Base-by-base conservation (phyloP, 1,140 invertebrate genomes). In the Leptinotarsa lineolata region DNA sequence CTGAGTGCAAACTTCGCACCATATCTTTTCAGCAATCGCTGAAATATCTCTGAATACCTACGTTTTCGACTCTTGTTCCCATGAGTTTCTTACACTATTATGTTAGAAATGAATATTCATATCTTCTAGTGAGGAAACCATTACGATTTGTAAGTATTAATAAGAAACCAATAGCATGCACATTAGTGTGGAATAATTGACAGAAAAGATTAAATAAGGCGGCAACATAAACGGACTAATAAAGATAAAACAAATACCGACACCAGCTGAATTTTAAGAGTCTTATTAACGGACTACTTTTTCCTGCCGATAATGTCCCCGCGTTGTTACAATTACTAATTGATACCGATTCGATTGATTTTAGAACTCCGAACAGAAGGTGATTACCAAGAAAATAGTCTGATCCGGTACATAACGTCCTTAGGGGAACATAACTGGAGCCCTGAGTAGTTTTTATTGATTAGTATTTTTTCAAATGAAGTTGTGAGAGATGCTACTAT, bases 251-350 rank as follows among this genome's bases (percentile, higher is more conserved):
- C 72, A 70, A 74, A 73, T 61, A 30, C 72, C 59, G 70, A 72
- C 76, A 75, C 76, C 76, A 72, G 74, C 76, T 77, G 76, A 77
- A 77, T 77, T 74, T 77, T 75, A 77, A 77, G 68, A 65, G 76
- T 67, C 76, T 64, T 75, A 77, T 77, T 77, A 77, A 75, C 72
- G 21, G 76, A 66, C 72, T 67, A 73, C 76, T 75, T 77, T 77
- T 72, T 77, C 76, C 76, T 68, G 48, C 66, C 63, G 76, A 74
- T 75, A 77, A 74, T 77, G 76, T 75, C 74, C 76, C 22, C 68
- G 59, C 73, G 60, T 60, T 75, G 76, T 70, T 75, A 77, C 76
- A 77, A 74, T 75, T 77, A 77, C 76, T 74, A 77, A 77, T 77
- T 74, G 74, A 73, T 74, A 73, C 74, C 74, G 72, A 77, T 71